These are phyloP conservation scores for Arvicanthis niloticus DNA, from an alignment of 2,113 vertebrate species.

Conservation along the genomic window DNA sequence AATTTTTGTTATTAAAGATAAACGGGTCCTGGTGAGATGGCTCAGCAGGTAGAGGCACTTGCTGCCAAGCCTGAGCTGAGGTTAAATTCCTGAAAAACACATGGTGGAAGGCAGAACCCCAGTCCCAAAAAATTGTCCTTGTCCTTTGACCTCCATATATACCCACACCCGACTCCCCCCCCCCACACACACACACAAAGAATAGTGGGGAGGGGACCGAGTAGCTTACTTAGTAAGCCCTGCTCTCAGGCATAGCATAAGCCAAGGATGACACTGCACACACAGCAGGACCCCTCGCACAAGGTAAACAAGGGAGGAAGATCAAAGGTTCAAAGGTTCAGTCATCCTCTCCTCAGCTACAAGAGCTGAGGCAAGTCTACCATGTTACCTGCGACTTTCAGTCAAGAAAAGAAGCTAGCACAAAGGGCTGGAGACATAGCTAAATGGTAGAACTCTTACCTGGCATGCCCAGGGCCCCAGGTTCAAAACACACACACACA, in stretches of 20 bases:
- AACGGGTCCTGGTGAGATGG: neutral
- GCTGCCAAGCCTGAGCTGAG: neutral
- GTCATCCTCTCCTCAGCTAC: neutral
- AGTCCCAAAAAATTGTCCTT: neutral
- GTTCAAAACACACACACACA: neutral
- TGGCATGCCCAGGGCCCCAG: neutral
- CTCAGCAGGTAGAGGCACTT: neutral
- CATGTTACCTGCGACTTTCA: no score
- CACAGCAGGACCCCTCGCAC: no score
- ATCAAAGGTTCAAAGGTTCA: neutral
- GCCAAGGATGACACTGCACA: no score
- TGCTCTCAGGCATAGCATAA: neutral
- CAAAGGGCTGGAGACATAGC: neutral
- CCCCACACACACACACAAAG: neutral
- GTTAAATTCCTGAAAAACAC: neutral
- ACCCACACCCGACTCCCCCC: rapidly evolving
- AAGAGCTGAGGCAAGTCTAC: neutral
- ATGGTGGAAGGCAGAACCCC: neutral
- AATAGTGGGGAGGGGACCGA: neutral
- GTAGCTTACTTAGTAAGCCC: neutral
- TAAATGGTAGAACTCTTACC: neutral
- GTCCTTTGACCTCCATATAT: neutral
- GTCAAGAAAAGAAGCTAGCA: neutral
- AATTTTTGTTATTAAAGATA: neutral
- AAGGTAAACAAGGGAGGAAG: neutral